Percentiles rank a stretch among this genome's conserved stretches.
phyloP scores from a whole-genome alignment of 2,888 invertebrate genomes.

The Punctoribates punctum region DNA sequence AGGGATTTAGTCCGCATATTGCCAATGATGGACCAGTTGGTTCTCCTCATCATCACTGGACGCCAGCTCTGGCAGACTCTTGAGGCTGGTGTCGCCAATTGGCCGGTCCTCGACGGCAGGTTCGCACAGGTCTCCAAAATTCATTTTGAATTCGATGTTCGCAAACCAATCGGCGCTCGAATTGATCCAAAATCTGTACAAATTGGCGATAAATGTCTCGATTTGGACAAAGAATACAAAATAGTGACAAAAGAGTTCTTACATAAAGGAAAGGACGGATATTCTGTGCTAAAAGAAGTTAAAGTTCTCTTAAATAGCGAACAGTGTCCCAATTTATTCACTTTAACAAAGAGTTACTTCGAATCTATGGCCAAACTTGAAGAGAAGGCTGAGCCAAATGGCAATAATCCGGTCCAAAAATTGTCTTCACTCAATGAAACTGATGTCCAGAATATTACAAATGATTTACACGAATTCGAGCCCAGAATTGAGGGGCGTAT shows the following conservation, averaged over 20 bases:
- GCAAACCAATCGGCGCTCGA: conserved; percentile 65
- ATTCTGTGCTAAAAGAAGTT: conserved; percentile 69
- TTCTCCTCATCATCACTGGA: conserved; percentile 69
- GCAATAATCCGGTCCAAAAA: no score
- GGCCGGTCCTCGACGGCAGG: conserved; percentile 79
- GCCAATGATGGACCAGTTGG: conserved; percentile 78
- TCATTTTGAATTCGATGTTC: conserved; percentile 56
- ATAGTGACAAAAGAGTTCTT: conserved; percentile 79
- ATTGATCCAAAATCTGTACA: conserved; percentile 68
- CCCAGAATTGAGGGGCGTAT: conserved; percentile 79
- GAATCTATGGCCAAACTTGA: conserved; percentile 58
- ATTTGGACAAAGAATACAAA: conserved; percentile 64
- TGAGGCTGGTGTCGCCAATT: conserved; percentile 79
- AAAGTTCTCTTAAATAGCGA: conserved; percentile 75
- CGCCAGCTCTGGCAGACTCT: conserved; percentile 65
- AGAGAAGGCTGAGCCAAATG: no score
- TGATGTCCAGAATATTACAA: no score
- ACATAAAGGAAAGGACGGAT: conserved; percentile 77
- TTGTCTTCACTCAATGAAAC: no score
- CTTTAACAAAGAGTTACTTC: conserved; percentile 84
- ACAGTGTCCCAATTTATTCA: conserved; percentile 75
- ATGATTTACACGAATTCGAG: conserved; percentile 59
- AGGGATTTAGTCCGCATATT: conserved; percentile 76
- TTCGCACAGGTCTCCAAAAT: conserved; percentile 69
- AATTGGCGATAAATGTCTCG: conserved; percentile 79